Evolutionary conservation across 2,888 invertebrate genomes (phyloP).

Genomic region (Patella depressa): DNA sequence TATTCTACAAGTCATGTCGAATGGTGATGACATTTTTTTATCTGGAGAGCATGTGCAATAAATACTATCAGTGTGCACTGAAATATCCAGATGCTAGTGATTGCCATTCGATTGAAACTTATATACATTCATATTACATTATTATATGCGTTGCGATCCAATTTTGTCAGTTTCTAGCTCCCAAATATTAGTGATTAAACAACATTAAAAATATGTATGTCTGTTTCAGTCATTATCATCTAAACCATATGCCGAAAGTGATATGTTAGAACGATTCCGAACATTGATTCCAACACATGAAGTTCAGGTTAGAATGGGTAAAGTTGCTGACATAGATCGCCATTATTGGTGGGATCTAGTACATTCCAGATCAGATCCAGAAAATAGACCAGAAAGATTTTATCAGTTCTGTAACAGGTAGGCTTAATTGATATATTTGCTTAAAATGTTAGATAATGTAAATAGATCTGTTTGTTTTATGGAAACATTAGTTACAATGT

Average conservation of each 20-base stretch:
- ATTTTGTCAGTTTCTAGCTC: too few species aligned
- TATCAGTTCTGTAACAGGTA: constrained; percentile 96
- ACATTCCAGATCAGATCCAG: constrained; percentile 92
- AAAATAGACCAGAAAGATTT: constrained; percentile 94
- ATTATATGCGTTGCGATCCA: too few species aligned
- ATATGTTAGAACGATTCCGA: constrained; percentile 87
- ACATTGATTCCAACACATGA: constrained; percentile 96
- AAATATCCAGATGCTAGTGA: too few species aligned
- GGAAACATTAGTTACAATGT: too few species aligned
- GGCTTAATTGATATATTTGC: constrained; percentile 25
- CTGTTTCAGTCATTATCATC: constrained; percentile 34
- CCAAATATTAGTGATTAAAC: too few species aligned
- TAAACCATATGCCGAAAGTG: constrained; percentile 29
- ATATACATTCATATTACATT: too few species aligned
- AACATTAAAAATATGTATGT: background rate
- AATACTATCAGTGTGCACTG: too few species aligned
- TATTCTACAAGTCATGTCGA: too few species aligned
- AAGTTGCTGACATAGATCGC: constrained; percentile 87
- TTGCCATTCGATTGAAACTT: too few species aligned
- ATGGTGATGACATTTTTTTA: too few species aligned
- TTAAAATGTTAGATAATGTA: background rate
- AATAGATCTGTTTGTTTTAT: background rate
- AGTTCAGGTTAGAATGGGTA: constrained; percentile 95
- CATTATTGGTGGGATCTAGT: constrained; percentile 98
- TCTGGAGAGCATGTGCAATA: too few species aligned